Evolutionary conservation across 1,140 invertebrate genomes (phyloP), one percentile per base, ranked within the genome.

Genomic region (Neodiprion pinetum): DNA sequence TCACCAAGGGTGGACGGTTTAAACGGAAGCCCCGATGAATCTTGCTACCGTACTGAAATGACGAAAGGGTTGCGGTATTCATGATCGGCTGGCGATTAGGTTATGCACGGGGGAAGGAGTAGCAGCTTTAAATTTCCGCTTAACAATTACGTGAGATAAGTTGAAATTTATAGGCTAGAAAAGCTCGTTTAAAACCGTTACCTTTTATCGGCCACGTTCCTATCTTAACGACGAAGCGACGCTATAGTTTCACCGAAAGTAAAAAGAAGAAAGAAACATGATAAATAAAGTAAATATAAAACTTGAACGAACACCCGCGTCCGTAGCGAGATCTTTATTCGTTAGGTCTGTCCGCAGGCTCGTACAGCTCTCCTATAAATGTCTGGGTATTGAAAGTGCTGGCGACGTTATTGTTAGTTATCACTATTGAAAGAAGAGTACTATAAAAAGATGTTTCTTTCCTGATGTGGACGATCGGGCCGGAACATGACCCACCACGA

Each of bases 1-100:
- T 75, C 74, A 40, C 28, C 28, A 40, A 40, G 28, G 74, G 71
- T 72, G 40, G 61, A 53, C 72, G 66, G 73, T 17, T 9, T 61
- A 17, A 12, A 61, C 76, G 76, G 78, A 79, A 81, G 78, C 77
- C 66, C n/a, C 48, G 70, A 61, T 61, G 11, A 61, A 61, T 61
- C 53, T 61, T 61, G 53, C n/a, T 17, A 40, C 28, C 28, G 11
- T 61, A 61, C n/a, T 17, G 67, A 67, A 53, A 48, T 48, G 50
- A 66, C 40, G 76, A 75, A 77, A 75, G 74, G 76, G 74, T 76
- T 61, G 67, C 53, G 61, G 76, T 61, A 61, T 61, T 61, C 53
- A 61, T n/a, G 50, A 53, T 53, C n/a, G n/a, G 10, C 11, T 61
- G 3, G 11, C 11, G 53, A 17, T 14, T 4, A 61, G 53, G 28